Percentiles rank a stretch among this genome's conserved stretches.
phyloP scores from a whole-genome alignment of 2,113 vertebrate genomes.

The Pipa parva region DNA sequence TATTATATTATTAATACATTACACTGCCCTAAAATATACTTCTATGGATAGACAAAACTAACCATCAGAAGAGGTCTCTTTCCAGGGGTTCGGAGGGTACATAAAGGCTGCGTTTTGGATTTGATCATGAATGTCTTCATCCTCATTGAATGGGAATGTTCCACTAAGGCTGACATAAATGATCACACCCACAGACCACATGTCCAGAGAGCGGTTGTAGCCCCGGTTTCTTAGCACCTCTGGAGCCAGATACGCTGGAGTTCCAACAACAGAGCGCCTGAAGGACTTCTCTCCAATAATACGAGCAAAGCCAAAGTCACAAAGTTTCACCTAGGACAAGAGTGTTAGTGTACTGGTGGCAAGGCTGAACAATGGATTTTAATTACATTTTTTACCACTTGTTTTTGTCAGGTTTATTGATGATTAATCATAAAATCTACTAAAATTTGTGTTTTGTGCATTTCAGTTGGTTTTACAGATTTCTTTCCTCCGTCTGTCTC shows the following conservation, averaged over 20 bases:
- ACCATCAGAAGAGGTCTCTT: conserved; percentile 80
- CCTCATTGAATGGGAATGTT: conserved; percentile 89
- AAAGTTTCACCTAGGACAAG: conserved; percentile 90
- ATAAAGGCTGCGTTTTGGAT: conserved; percentile 92
- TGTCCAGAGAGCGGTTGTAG: conserved; percentile 88
- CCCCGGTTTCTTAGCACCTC: conserved; percentile 88
- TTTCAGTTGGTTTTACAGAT: too few species aligned
- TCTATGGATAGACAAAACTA: not conserved
- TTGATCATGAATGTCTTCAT: conserved; percentile 90
- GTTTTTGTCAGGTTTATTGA: too few species aligned
- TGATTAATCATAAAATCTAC: too few species aligned
- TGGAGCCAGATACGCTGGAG: conserved; percentile 81
- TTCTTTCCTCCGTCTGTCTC: too few species aligned
- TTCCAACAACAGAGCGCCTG: conserved; percentile 87
- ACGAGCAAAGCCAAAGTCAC: conserved; percentile 88
- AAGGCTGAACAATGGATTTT: too few species aligned
- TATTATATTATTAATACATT: too few species aligned
- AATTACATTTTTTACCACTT: too few species aligned
- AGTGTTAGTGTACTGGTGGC: too few species aligned
- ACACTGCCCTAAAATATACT: not conserved
- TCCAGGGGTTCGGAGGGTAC: conserved; percentile 88
- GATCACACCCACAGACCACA: conserved; percentile 92
- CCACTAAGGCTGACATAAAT: conserved; percentile 91
- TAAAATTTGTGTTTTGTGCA: too few species aligned
- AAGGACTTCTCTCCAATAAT: conserved; percentile 92